A percentile compares a stretch with the other conserved stretches of the same genome.
Evolutionary conservation across 2,797 vertebrate species (phyloP).

Genomic region (Onychomys leucogaster): DNA sequence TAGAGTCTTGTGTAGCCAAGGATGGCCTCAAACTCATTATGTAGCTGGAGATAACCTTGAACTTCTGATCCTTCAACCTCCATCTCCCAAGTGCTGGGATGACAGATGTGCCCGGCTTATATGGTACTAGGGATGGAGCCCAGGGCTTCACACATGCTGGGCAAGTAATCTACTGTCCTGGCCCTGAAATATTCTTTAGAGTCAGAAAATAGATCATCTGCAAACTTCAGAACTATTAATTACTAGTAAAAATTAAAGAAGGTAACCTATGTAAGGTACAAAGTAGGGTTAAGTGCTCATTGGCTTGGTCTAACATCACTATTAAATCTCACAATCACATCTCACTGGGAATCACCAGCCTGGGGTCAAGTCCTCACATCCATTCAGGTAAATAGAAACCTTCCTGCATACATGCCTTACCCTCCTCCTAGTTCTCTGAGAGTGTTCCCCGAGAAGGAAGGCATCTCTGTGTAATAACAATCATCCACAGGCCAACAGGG

Average conservation of each 20-base stretch:
- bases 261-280: background rate
- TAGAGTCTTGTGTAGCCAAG: background rate
- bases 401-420: background rate
- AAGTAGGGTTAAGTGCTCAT: background rate
- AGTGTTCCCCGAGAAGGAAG: rapidly evolving
- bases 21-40: background rate
- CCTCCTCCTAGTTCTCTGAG: background rate
- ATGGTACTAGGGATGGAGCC: background rate
- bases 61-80: background rate
- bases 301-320: background rate
- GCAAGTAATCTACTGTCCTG: background rate
- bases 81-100: background rate
- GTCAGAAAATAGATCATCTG: background rate
- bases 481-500: background rate
- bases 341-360: background rate
- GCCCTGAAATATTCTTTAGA: background rate
- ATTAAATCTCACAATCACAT: background rate
- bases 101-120: background rate
- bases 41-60: background rate
- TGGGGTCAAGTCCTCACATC: background rate
- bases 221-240: background rate
- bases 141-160: background rate
- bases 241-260: background rate
- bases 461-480: background rate
- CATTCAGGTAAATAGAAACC: background rate